These are phyloP conservation scores for Brassicogethes aeneus DNA, from an alignment of 2,888 invertebrate genomes.

Conservation along the genomic window DNA sequence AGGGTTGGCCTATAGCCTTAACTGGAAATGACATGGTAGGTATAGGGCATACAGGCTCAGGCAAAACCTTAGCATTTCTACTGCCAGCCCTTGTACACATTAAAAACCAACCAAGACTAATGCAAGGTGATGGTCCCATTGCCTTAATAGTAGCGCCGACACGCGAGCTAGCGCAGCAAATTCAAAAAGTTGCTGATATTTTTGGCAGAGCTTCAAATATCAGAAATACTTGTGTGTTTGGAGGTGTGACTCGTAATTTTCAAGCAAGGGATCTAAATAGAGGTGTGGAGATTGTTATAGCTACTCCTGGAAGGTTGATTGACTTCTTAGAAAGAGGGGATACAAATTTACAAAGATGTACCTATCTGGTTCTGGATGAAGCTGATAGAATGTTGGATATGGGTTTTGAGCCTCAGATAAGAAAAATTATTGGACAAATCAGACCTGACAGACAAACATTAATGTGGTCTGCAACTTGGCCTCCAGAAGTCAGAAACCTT, in stretches of 20 bases:
- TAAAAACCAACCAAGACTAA: conserved; percentile 75
- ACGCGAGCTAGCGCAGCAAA: conserved; percentile 85
- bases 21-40: conserved; percentile 91
- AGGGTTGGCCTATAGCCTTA: conserved; percentile 89
- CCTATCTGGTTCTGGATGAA: conserved; percentile 90
- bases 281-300: conserved; percentile 91
- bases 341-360: conserved; percentile 76
- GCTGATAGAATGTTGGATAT: no score
- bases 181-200: conserved; percentile 87
- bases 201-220: conserved; percentile 83
- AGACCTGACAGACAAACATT: no score
- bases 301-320: no score
- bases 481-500: no score
- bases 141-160: conserved; percentile 90
- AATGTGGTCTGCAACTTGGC: no score
- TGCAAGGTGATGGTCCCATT: conserved; percentile 90
- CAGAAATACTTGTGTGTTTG: conserved; percentile 93
- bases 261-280: conserved; percentile 83
- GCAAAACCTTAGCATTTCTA: conserved; percentile 87
- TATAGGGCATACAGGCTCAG: conserved; percentile 74
- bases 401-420: no score
- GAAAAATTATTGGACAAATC: no score
- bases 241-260: conserved; percentile 93
- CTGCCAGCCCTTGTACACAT: conserved; percentile 94
- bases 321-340: conserved; percentile 88